Evolutionary conservation across 1,140 invertebrate genomes (phyloP), one percentile per base, ranked within the genome.

Genomic region (Danaus melanippus): DNA sequence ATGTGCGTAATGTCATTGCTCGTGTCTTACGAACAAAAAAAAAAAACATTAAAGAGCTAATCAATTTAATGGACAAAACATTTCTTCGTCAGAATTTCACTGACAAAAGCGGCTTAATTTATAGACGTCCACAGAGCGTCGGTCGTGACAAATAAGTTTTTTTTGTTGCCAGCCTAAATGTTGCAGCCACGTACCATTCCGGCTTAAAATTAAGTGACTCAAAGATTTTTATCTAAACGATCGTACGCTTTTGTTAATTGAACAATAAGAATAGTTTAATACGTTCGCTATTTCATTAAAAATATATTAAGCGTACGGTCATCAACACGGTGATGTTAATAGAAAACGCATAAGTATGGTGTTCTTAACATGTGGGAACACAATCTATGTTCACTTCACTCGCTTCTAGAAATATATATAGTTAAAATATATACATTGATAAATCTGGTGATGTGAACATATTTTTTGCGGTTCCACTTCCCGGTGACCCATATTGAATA

Each of bases 391-490:
- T 32, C 2, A 32, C 21, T 32, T 32, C 21, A 32, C 21, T 32
- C 21, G 21, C 21, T 32, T 32, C 21, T 32, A 7, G 21, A 32
- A 8, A 3, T 5, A 32, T 32, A 7, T 32, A 32, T 7, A 32
- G 5, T 8, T 32, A 32, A 7, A 32, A 7, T 3, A 50, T 46
- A 56, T 15, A 15, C 12, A 56, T 39, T 46, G 45, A 59, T 67
- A 64, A 63, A 56, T 62, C 50, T 32, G 21, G 44, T 61, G 62
- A 60, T 67, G 73, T 66, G 63, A 66, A 74, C 66, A 63, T 62
- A 62, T 53, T 63, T 67, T 74, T 75, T 75, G 79, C 71, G 79
- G 79, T 79, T 84, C 67, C 67, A 72, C 68, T 82, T 84, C 79
- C 78, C 76, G 71, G 67, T 75, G 76, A 79, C 76, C 81, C 61